Percentiles rank a stretch among this genome's conserved stretches.
These are phyloP conservation scores for Drosophila rufa DNA, from an alignment of 1,140 invertebrate genomes.

Conservation along the genomic window DNA sequence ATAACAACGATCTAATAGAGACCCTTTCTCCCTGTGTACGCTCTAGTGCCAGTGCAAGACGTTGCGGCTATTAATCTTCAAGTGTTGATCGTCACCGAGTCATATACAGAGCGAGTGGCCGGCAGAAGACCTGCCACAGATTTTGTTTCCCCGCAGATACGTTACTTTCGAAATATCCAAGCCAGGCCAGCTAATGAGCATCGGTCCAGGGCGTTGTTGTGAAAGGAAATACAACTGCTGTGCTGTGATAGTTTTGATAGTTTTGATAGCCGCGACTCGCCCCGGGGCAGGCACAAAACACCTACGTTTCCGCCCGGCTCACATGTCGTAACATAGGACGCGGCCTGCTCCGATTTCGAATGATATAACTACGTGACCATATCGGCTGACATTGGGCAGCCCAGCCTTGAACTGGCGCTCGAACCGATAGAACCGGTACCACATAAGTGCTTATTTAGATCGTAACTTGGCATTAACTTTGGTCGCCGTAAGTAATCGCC, in stretches of 20 bases:
- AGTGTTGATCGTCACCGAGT: slow-evolving; percentile 53
- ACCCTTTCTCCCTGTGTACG: slow-evolving; percentile 10
- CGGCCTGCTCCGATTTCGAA: slow-evolving; percentile 43
- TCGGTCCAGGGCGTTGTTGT: slow-evolving; percentile 71
- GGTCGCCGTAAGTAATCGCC: slow-evolving; percentile 25
- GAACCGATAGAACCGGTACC: slow-evolving; percentile 52
- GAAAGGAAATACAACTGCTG: slow-evolving; percentile 61
- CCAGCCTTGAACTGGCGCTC: slow-evolving; percentile 41
- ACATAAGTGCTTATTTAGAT: slow-evolving; percentile 38
- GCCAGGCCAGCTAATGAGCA: slow-evolving; percentile 61
- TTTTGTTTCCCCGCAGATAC: slow-evolving; percentile 59
- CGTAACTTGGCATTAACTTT: slow-evolving; percentile 47
- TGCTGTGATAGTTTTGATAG: slow-evolving; percentile 39
- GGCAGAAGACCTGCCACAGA: slow-evolving; percentile 28
- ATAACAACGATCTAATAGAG: neutral
- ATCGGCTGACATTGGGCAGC: slow-evolving; percentile 33
- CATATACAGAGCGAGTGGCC: slow-evolving; percentile 37
- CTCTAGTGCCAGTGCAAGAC: slow-evolving; percentile 23
- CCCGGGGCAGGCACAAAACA: slow-evolving; percentile 33
- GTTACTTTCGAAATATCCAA: slow-evolving; percentile 67
- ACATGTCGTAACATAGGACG: slow-evolving; percentile 60
- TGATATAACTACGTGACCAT: slow-evolving; percentile 24
- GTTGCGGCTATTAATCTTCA: slow-evolving; percentile 66
- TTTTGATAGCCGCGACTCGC: slow-evolving; percentile 34
- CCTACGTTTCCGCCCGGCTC: slow-evolving; percentile 40